Evolutionary conservation across 37 sponge, comb jelly and placozoan species (phyloP).

Genomic region (Chondrosia reniformis): DNA sequence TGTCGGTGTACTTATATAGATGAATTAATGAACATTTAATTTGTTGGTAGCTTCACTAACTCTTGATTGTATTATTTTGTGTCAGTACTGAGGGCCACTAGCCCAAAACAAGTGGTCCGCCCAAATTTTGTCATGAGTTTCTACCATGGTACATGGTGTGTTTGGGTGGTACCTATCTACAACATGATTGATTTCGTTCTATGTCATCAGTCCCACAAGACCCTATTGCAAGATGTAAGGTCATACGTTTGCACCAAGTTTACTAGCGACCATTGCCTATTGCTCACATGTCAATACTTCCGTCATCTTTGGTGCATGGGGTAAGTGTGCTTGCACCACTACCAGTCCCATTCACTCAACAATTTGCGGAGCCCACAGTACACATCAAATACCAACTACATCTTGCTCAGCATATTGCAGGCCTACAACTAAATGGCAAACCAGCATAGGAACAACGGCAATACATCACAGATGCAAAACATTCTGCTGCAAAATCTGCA

Average conservation of each 20-base stretch:
- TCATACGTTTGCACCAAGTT: slow-evolving; percentile 19
- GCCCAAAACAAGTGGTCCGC: too few relatives aligned
- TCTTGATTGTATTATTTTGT: too few relatives aligned
- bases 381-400: background rate
- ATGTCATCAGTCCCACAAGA: background rate
- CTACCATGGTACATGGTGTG: too few relatives aligned
- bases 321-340: slow-evolving; percentile 14
- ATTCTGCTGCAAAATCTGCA: slow-evolving; percentile 23
- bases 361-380: background rate
- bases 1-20: too few relatives aligned
- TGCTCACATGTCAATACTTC: background rate
- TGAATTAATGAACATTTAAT: too few relatives aligned
- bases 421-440: slow-evolving; percentile 15
- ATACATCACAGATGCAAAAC: slow-evolving; percentile 16
- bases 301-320: background rate
- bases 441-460: slow-evolving; percentile 14
- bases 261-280: background rate
- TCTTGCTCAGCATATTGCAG: background rate
- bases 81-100: too few relatives aligned
- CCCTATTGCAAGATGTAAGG: background rate
- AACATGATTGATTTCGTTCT: slow-evolving; percentile 9
- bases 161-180: background rate
- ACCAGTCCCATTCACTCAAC: background rate
- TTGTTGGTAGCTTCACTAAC: too few relatives aligned
- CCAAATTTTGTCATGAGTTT: too few relatives aligned